Evolutionary conservation across 2,113 vertebrate genomes (phyloP).

Genomic region (Ondatra zibethicus): DNA sequence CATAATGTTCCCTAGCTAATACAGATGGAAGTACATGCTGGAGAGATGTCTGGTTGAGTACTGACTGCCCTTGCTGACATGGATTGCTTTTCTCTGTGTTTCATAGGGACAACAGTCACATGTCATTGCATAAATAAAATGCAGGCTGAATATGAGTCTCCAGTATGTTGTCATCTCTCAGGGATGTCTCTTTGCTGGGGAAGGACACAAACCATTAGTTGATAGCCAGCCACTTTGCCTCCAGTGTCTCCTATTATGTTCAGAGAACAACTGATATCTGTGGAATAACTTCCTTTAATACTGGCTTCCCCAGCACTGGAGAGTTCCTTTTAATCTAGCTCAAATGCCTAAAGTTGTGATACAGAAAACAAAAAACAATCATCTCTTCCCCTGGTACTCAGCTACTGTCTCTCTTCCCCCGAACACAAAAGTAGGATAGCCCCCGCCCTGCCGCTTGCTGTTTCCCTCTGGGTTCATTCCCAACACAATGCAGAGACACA

Average conservation of each 20-base stretch:
- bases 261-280: conserved; percentile 7
- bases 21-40: neutral
- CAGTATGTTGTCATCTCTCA: neutral
- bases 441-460: too few relatives aligned
- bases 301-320: neutral
- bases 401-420: neutral
- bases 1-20: neutral
- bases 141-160: neutral
- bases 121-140: neutral
- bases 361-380: neutral
- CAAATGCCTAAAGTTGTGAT: neutral
- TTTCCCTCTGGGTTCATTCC: neutral
- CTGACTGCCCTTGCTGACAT: neutral
- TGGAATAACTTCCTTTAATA: neutral
- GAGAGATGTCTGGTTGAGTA: too few relatives aligned
- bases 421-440: neutral
- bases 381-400: neutral
- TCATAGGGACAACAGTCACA: neutral
- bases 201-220: neutral
- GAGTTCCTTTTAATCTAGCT: neutral
- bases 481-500: neutral
- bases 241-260: neutral
- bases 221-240: neutral
- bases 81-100: too few relatives aligned
- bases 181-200: neutral